Evolutionary conservation across 2,113 vertebrate genomes (phyloP).

Genomic region (Meriones unguiculatus): DNA sequence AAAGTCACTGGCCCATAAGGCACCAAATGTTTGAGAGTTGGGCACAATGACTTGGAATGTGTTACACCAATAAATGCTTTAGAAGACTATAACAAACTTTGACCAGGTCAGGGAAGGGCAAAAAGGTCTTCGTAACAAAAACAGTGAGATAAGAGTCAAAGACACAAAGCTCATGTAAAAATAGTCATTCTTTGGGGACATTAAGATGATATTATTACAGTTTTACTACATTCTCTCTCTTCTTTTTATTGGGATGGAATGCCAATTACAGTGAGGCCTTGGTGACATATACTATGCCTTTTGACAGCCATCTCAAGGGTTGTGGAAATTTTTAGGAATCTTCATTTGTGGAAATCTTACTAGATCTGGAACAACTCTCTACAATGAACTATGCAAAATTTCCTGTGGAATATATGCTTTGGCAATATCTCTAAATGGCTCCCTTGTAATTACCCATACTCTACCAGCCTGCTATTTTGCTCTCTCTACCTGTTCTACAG

Average conservation of each 20-base stretch:
- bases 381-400: constrained; percentile 22
- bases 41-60: neutral
- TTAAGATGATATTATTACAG: constrained; percentile 21
- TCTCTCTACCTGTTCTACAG: neutral
- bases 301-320: neutral
- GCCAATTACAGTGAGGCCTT: constrained; percentile 22
- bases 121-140: constrained; percentile 36
- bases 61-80: neutral
- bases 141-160: constrained; percentile 26
- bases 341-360: neutral
- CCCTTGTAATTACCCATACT: neutral
- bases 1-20: neutral
- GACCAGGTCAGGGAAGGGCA: constrained; percentile 8
- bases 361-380: neutral
- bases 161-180: neutral
- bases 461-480: constrained; percentile 5
- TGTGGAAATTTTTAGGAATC: constrained; percentile 10
- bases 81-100: constrained; percentile 21
- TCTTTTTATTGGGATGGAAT: constrained; percentile 21
- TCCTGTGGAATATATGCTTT: neutral
- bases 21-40: neutral
- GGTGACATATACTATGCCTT: neutral
- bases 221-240: constrained; percentile 5
- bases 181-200: constrained; percentile 11
- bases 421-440: neutral